Evolutionary conservation across 2,113 vertebrate species (phyloP).

Genomic region (Caretta caretta): DNA sequence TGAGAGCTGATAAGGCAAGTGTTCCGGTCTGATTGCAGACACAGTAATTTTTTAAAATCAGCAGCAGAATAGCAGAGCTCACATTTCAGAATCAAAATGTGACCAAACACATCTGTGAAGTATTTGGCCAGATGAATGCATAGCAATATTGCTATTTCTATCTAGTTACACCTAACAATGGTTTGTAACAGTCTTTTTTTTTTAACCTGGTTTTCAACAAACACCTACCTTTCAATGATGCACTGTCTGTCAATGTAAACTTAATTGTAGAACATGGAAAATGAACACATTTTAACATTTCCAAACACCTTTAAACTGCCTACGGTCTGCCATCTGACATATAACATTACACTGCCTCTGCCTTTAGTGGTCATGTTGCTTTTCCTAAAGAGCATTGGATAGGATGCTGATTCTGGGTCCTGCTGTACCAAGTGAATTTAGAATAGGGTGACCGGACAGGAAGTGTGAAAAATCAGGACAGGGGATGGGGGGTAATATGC

Average conservation of each 20-base stretch:
- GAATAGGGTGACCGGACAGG: constrained; percentile 30
- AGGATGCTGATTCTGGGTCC: constrained; percentile 63
- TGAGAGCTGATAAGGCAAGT: neutral
- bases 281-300: constrained; percentile 66
- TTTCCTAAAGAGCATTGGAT: constrained; percentile 63
- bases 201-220: constrained; percentile 64
- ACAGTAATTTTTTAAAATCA: constrained; percentile 40
- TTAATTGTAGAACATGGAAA: constrained; percentile 66
- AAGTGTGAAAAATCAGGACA: no score
- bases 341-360: constrained; percentile 52
- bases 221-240: constrained; percentile 58
- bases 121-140: constrained; percentile 27
- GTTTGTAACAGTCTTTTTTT: constrained; percentile 46
- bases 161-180: constrained; percentile 42
- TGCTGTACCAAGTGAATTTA: constrained; percentile 71
- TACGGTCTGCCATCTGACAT: constrained; percentile 54
- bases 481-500: no score
- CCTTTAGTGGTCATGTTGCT: constrained; percentile 66
- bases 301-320: constrained; percentile 64
- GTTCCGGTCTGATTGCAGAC: neutral
- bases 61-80: constrained; percentile 41
- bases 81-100: constrained; percentile 63
- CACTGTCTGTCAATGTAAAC: constrained; percentile 47
- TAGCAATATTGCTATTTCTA: constrained; percentile 58
- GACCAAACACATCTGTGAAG: constrained; percentile 44